Evolutionary conservation across 2,888 invertebrate species (phyloP), one percentile per base, ranked within the genome.

Genomic region (Oxyteleia sp.): DNA sequence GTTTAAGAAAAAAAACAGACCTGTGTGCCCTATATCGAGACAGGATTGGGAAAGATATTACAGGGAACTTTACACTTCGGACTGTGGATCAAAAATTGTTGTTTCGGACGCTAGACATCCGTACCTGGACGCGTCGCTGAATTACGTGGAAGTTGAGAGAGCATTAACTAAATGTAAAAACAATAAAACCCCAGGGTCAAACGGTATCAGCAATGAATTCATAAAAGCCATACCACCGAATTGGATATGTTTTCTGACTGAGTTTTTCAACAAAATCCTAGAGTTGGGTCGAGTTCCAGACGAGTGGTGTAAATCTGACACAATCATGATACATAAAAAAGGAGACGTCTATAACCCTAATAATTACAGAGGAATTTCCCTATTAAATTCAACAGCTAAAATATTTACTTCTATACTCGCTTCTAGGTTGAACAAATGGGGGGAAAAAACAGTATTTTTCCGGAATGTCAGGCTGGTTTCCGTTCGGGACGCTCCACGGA

Each of bases 171-270:
- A 41, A 20, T 43, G 18, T 10, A 79, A 79, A 59, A 15, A 8
- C 10, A 53, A 71, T 53, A 79, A 79, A 53, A 51, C 61, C 3
- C 69, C 69, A 1, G 78, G 69, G 8, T 5, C 15, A 20, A 63
- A 79, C 43, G 61, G 61, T 29, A 55, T 71, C 5, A 47, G 43
- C 10, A 79, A 61, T 13, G 57, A 63, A 8, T 53, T 78, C 41
- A 29, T 69, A 5, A 68, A 69, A 15, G 35, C 15, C 1, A 20
- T 78, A 15, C 63, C 78, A 0, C 11, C 45, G 13, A 61, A 69
- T 18, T 69, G 47, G 59, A 18, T 20, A 61, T 2, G 2, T 10
- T 26, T 26, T 20, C 2, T 26, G n/a, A n/a, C n/a, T 10, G 16
- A 13, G 2, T 26, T 51, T 4, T 51, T 51, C 26, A 51, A 51